Evolutionary conservation across 2,113 vertebrate species (phyloP), one percentile per base, ranked within the genome.

Genomic region (Podarcis muralis): DNA sequence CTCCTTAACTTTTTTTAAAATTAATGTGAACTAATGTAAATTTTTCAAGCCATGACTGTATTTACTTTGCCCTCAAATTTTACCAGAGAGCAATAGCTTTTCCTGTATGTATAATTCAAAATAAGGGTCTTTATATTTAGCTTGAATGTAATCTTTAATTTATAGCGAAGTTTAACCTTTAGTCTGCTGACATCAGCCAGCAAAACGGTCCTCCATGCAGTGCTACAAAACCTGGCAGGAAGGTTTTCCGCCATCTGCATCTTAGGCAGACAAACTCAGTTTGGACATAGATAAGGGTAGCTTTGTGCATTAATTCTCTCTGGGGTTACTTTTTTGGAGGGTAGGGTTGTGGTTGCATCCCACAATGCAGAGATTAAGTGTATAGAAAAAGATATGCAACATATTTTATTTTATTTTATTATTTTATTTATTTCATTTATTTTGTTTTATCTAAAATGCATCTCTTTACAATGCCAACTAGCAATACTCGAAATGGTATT

Each of bases 91-190:
- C 53, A 83, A 87, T 93, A 86, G 0, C 71, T 92, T 91, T 92
- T 20, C 83, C 74, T 11, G 89, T 92, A 93, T 90, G 74, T 35
- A 90, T 89, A 94, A 93, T 76, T 92, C 82, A 93, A 89, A 86
- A 88, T 40, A 86, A 90, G 88, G 32, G 25, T 85, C 25, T 90
- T 83, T 84, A 35, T 35, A 88, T 84, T 91, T 92, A 89, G 35
- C 30, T 92, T 84, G 66, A 74, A 85, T 53, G 32, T 84, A 81
- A 89, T 95, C 79, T 90, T 89, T 93, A 93, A 94, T 94, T 95
- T 87, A 93, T 92, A 92, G 72, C 81, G 83, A 87, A 32, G 88
- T 90, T 93, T 92, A 85, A 90, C 86, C 18, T 76, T 59, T 86
- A 53, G 0, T 90, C 86, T 88, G 66, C 74, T 89, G 66, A 75